Evolutionary conservation across 1,140 invertebrate genomes (phyloP).

Genomic region (Helicoverpa armigera): DNA sequence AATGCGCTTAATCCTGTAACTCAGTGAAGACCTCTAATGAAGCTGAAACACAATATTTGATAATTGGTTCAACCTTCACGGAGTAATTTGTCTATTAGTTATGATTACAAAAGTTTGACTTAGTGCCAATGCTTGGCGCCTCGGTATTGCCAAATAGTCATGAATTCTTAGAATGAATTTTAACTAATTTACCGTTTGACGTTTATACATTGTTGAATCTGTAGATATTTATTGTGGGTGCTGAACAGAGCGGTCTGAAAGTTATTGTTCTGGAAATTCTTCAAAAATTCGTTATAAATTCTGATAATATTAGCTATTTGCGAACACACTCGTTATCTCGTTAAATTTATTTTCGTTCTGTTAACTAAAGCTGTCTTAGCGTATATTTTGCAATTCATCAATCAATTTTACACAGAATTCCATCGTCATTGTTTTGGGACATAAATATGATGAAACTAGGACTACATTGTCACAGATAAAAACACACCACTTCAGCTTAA

Average conservation of each 20-base stretch:
- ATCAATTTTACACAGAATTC: too few relatives aligned
- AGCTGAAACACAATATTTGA: too few relatives aligned
- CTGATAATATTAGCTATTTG: too few relatives aligned
- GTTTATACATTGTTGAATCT: conserved; percentile 9
- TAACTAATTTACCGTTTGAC: conserved; percentile 1
- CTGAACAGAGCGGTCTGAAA: too few relatives aligned
- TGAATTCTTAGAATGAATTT: conserved; percentile 18
- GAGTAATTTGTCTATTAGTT: conserved; percentile 32
- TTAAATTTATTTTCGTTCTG: not conserved
- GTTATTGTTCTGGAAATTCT: too few relatives aligned
- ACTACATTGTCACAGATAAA: not conserved
- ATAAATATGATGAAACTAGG: not conserved
- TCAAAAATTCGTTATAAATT: too few relatives aligned
- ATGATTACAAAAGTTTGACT: not conserved
- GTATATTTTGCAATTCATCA: too few relatives aligned
- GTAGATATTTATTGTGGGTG: not conserved
- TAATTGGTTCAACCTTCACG: conserved; percentile 8
- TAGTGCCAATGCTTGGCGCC: conserved; percentile 22
- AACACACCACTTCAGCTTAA: not conserved
- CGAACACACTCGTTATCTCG: not conserved
- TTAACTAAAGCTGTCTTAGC: not conserved
- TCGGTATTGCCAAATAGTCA: conserved; percentile 23
- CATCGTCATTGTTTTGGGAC: too few relatives aligned
- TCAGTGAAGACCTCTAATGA: too few relatives aligned
- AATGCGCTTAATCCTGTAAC: too few relatives aligned